Base-by-base conservation (phyloP, 2,888 invertebrate genomes). In the Conomelus anceps region DNA sequence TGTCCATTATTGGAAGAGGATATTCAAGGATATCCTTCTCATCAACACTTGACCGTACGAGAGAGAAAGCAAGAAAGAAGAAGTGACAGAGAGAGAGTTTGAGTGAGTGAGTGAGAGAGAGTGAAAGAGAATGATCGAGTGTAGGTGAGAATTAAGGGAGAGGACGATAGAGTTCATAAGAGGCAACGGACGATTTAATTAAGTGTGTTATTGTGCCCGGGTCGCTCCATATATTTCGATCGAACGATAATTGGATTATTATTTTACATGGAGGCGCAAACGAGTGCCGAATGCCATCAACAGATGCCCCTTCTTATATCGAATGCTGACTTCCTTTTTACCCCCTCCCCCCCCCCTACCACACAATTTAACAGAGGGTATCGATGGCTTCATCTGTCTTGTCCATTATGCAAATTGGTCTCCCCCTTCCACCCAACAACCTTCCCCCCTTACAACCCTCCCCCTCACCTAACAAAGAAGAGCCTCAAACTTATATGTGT, bases 321-420 rank as follows among this genome's bases (percentile, higher is more conserved):
- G 41, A 17, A 9, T 41, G 7, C 3, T 17, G 11, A 3, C 41
- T 41, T 17, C 41, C 7, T 20, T 26, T 26, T 88, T 63, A 23
- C 88, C 85, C 85, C 85, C 41, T 22, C 24, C 20, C 85, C 23
- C 84, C 84, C 29, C 23, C n/a, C 22, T 0, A 11, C 84, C 84
- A 84, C 22, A 85, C 84, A 29, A 88, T 84, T 88, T 88, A 84
- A 84, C 84, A 41, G 41, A 89, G 41, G 22, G 22, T 23, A 86
- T 86, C 89, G 63, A 63, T 63, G n/a, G 63, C 63, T 63, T 63
- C 63, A 63, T 63, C 63, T 63, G n/a, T 63, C 63, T 63, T n/a
- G 63, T 63, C 63, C 63, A 63, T 63, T 63, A 63, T 63, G 63
- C 63, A 63, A 63, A 63, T 63, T 63, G 63, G 63, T n/a, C 63